Evolutionary conservation across 2,888 invertebrate genomes (phyloP), one percentile per base, ranked within the genome.

Genomic region (Pollenia amentaria): DNA sequence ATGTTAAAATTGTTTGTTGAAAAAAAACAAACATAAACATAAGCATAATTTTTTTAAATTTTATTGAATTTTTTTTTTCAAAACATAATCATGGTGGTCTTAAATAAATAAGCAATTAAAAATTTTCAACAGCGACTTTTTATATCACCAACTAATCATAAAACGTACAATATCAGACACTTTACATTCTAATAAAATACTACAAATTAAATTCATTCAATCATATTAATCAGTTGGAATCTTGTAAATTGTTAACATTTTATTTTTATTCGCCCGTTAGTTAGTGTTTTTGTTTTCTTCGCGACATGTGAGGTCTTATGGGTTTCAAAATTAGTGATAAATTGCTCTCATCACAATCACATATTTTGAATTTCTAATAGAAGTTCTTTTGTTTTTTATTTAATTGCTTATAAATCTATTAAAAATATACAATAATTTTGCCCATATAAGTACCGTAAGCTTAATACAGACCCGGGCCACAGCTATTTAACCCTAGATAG

Each of bases 61-160:
- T 64, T 10, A 8, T 40, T 21, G 55, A 75, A 65, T n/a, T 40
- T 65, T 46, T 42, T 70, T 21, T 21, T 2, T 21, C 16, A 16
- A 12, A 16, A 60, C 29, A 60, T 48, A 8, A 2, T 18, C 60
- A 14, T 8, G 75, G 75, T 75, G 75, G 75, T 62, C 75, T 9
- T 3, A 7, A 1, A 2, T 21, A 18, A 21, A 18, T 14, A 42
- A 73, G 7, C 2, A 14, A 10, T 48, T 11, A 16, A 48, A 48
- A 73, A 12, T 18, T 8, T 18, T 9, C 14, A 75, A 18, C 21
- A 53, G 38, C 18, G 55, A 38, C 38, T 18, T 14, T 70, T 70
- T 55, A 55, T 70, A 42, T 55, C 8, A 21, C n/a, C 16, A 6
- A 3, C 21, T 21, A n/a, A 21, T 14, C 38, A 29, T 48, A n/a